Evolutionary conservation across 2,113 vertebrate genomes (phyloP), one percentile per base, ranked within the genome.

Genomic region (Leucosticte australis): DNA sequence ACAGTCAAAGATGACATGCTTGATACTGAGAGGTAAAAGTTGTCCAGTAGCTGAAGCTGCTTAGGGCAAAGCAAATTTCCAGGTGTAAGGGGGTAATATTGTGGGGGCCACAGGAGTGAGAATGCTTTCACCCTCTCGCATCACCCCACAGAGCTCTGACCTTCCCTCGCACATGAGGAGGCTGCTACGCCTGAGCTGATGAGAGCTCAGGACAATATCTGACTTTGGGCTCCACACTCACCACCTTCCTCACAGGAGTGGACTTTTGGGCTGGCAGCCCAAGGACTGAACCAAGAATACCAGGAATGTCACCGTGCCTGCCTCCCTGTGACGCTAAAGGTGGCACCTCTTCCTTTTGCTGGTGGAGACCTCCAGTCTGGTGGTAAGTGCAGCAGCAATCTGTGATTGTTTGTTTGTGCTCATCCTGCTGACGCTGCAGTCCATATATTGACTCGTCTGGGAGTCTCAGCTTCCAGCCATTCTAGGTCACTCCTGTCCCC

Each of bases 271-370:
- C 6, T 2, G 3, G 35, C 35, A 80, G 50, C 23, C 41, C 42
- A 33, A 49, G 22, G 83, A 8, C 53, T 4, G 0, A 27, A 18
- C 20, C 2, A 2, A 1, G 1, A 59, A 8, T 4, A 8, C 42
- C 30, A 3, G 1, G 15, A 24, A 35, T 0, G 0, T 30, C 35
- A 11, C 53, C 0, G 0, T 53, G 26, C 24, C 63, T 5, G 5
- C 26, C 37, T 71, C 12, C 33, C 41, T 1, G 1, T n/a, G 28
- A 14, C 35, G 35, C 26, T 26, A 9, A 0, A 2, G 42, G 37
- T 23, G n/a, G 17, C 46, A 33, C 22, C 8, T 42, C 39, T 42
- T 79, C 19, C 9, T 91, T 62, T 89, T 67, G n/a, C 52, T 23
- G 0, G 0, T n/a, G 47, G 47, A 52, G 27, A 44, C 52, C 22